These are phyloP conservation scores for Eustalomyia histrio DNA, from an alignment of 2,888 invertebrate genomes.

Conservation along the genomic window DNA sequence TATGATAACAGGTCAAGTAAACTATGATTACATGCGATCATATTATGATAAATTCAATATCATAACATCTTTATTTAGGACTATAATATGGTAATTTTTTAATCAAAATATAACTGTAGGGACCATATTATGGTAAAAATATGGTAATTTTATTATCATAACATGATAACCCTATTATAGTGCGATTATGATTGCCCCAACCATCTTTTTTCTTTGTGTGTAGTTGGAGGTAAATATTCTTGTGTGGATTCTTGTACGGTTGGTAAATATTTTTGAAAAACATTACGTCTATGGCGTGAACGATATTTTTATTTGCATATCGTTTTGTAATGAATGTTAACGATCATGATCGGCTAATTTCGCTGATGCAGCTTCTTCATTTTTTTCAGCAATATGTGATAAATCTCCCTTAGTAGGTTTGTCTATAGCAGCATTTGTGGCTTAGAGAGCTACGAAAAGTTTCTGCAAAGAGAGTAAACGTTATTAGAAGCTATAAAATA, in stretches of 20 bases:
- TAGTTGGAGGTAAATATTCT: constrained; percentile 75
- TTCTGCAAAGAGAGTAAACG: constrained; percentile 68
- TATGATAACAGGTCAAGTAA: too few species aligned
- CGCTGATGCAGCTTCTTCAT: constrained; percentile 66
- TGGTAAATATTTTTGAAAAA: constrained; percentile 75
- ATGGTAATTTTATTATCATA: too few species aligned
- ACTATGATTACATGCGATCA: too few species aligned
- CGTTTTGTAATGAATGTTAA: constrained; percentile 73
- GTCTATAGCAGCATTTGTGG: constrained; percentile 50
- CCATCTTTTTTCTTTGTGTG: too few species aligned
- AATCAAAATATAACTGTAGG: too few species aligned
- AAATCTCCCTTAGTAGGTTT: constrained; percentile 70
- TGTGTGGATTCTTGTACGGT: constrained; percentile 69
- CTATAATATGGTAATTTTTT: too few species aligned
- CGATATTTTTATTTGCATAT: constrained; percentile 72
- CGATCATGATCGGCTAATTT: constrained; percentile 72
- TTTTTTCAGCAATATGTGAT: constrained; percentile 69
- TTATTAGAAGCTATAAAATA: too few species aligned
- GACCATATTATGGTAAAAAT: too few species aligned
- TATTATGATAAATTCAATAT: too few species aligned
- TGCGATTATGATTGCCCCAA: too few species aligned
- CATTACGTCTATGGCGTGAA: constrained; percentile 71
- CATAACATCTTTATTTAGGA: too few species aligned
- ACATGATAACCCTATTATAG: too few species aligned
- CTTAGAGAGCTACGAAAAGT: constrained; percentile 70